These are phyloP conservation scores for Ptilorrhoa leucosticta DNA, from an alignment of 2,113 vertebrate genomes.

Conservation along the genomic window DNA sequence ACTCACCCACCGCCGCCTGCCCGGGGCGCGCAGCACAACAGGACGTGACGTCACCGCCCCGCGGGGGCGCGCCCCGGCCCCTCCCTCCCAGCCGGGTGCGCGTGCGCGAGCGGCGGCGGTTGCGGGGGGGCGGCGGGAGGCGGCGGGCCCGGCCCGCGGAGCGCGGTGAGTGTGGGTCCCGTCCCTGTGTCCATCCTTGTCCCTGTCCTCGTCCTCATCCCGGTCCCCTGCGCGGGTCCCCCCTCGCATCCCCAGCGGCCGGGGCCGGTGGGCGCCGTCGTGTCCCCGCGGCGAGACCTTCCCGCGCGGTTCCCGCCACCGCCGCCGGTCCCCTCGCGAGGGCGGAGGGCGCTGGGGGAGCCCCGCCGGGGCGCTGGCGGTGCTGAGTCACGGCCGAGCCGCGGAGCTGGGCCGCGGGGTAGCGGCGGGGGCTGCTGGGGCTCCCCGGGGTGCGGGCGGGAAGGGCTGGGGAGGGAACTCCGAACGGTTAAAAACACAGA, in stretches of 20 bases:
- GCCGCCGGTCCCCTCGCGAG: background rate
- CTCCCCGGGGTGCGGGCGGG: background rate
- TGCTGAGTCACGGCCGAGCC: background rate
- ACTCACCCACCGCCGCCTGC: too few species aligned
- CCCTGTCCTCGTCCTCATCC: background rate
- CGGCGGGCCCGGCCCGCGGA: background rate
- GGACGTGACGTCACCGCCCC: too few species aligned
- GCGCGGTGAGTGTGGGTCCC: background rate
- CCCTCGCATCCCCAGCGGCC: background rate
- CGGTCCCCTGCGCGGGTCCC: accelerated
- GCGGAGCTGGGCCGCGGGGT: background rate
- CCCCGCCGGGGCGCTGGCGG: background rate
- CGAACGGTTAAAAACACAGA: accelerated
- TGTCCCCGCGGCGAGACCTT: background rate
- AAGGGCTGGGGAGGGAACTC: background rate
- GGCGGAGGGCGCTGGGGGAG: background rate
- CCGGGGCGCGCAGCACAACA: too few species aligned
- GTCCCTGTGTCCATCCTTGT: accelerated
- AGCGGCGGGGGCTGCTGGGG: background rate
- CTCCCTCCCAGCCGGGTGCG: background rate
- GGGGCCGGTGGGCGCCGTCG: background rate
- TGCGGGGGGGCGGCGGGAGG: background rate
- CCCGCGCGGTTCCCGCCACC: background rate
- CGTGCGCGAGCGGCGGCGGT: background rate
- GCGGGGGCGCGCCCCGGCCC: too few species aligned